These are phyloP conservation scores for Oostethus manadensis DNA, from an alignment of 2,113 vertebrate species.

Conservation along the genomic window DNA sequence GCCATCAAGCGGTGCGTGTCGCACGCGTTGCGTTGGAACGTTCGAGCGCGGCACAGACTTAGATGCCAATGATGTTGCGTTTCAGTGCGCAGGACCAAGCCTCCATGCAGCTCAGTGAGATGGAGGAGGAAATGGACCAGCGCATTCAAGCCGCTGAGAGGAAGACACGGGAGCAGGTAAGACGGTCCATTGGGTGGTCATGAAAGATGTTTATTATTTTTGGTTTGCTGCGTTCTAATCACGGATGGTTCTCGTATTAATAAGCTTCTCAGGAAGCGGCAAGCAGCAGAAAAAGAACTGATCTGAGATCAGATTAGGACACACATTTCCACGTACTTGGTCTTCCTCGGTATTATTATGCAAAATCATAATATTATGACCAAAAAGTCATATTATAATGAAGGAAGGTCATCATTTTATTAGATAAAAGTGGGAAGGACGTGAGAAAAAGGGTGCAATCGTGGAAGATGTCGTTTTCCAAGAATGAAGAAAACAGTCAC, in stretches of 20 bases:
- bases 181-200: background rate
- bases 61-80: constrained; percentile 1
- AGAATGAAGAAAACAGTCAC: too few relatives aligned
- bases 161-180: constrained; percentile 81
- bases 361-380: too few relatives aligned
- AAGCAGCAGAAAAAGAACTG: constrained; percentile 35
- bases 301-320: constrained; percentile 28
- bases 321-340: constrained; percentile 12
- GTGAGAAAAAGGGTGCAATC: too few relatives aligned
- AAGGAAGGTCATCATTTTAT: too few relatives aligned
- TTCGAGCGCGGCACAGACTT: background rate
- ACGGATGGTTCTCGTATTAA: background rate
- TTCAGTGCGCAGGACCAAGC: constrained; percentile 92
- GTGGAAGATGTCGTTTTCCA: too few relatives aligned
- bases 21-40: background rate
- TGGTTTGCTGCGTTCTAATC: too few relatives aligned
- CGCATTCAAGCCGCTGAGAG: constrained; percentile 83
- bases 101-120: constrained; percentile 84
- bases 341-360: too few relatives aligned
- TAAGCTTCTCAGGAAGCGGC: background rate
- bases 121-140: constrained; percentile 97
- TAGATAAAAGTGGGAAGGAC: too few relatives aligned
- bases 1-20: constrained; percentile 84
- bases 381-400: too few relatives aligned
- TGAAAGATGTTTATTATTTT: too few relatives aligned